Conservation (phyloP, 1,140 invertebrate genomes). For the Drosophila repletoides region DNA sequence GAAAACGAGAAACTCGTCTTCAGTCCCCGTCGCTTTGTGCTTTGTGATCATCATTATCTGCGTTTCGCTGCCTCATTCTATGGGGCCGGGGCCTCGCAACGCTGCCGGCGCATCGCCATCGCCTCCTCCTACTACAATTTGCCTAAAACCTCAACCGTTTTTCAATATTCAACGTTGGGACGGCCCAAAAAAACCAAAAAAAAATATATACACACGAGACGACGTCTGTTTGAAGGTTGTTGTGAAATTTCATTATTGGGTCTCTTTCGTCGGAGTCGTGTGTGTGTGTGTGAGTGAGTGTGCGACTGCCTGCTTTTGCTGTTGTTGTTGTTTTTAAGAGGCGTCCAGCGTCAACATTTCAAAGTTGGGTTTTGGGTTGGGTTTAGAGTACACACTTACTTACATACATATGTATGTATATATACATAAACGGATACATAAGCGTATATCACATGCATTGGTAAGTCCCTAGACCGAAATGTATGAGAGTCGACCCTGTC, state of each 20-base stretch:
- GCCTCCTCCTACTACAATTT: conserved; percentile 77
- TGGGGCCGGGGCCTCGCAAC: conserved; percentile 42
- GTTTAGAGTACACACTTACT: conserved; percentile 42
- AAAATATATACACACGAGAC: conserved; percentile 34
- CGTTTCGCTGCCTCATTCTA: conserved; percentile 78
- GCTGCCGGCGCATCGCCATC: conserved; percentile 42
- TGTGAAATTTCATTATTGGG: conserved; percentile 80
- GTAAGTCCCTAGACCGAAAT: too few relatives aligned
- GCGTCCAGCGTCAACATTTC: conserved; percentile 74
- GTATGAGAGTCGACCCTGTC: not conserved
- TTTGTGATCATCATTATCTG: conserved; percentile 74
- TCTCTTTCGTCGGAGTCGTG: conserved; percentile 51
- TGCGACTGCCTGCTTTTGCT: conserved; percentile 42
- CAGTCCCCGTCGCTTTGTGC: conserved; percentile 60
- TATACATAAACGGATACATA: conserved; percentile 10
- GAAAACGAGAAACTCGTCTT: conserved; percentile 63
- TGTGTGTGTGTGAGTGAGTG: conserved; percentile 4
- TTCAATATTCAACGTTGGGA: conserved; percentile 71
- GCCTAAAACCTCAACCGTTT: conserved; percentile 78
- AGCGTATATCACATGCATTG: not conserved
- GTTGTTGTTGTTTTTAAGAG: conserved; percentile 70
- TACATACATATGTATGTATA: conserved; percentile 12
- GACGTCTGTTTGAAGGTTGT: conserved; percentile 74
- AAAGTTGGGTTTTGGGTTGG: conserved; percentile 67
- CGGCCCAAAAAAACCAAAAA: conserved; percentile 41